Base-by-base conservation (phyloP, 2,113 vertebrate species). In the Sphyrna mokarran region DNA sequence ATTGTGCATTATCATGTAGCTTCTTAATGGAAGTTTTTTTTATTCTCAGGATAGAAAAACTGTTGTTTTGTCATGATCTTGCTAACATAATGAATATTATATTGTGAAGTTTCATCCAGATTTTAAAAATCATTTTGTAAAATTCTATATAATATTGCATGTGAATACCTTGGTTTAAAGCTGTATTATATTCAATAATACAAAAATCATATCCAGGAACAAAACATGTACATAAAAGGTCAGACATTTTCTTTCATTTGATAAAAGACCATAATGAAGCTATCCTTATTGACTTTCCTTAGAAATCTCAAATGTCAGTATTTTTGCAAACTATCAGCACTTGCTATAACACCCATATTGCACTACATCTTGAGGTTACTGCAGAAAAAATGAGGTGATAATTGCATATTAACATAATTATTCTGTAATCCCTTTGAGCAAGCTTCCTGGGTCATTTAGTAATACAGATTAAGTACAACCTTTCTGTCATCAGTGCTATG, bases 381-480 rank as follows among this genome's bases (percentile, higher is more conserved):
- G 97, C 96, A 97, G 98, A 98, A 98, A 98, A 98, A 98, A 98
- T 97, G 97, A 98, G 97, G 98, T 98, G 98, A 98, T 98, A 99
- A 98, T 98, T 98, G 98, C 98, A 98, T 98, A 98, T 98, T 98
- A 98, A 98, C 98, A 98, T 98, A 98, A 98, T 98, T 98, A 98
- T 98, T 98, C 97, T 96, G 97, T 97, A 98, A 98, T 98, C 97
- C 97, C 97, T 97, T 96, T 97, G 97, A 98, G 97, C 97, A 98
- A 98, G 97, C 97, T 97, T 98, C 97, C 97, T 96, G 97, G 98
- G 98, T 98, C 98, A 98, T 97, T 98, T 97, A 97, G 97, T 98
- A 97, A 98, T 97, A 98, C 98, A 97, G 97, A 97, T 97, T 96
- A 98, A 97, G 97, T 96, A 96, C 97, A 98, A 98, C 97, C 97